Conservation (phyloP, 1,140 invertebrate species). For the Pachypsylla venusta region DNA sequence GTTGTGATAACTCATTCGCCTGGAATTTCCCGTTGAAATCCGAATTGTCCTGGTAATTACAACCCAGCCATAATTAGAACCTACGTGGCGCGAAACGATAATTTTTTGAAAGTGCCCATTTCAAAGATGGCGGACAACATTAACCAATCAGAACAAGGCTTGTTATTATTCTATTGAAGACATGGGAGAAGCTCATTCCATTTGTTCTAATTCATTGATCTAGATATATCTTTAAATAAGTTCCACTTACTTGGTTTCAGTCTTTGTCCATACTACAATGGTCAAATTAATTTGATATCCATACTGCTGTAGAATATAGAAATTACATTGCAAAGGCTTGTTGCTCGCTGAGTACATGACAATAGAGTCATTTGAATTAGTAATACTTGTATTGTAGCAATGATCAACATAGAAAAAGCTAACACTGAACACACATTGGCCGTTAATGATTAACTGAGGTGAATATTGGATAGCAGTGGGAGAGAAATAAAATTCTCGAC, state of each 20-base stretch:
- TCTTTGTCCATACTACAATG: constrained; percentile 22
- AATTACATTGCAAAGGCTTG: constrained; percentile 39
- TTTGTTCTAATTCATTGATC: no score
- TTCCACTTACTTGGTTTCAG: neutral
- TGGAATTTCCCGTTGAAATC: no score
- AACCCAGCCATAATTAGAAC: no score
- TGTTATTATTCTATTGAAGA: no score
- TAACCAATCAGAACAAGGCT: no score
- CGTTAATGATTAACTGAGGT: constrained; percentile 35
- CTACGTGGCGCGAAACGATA: no score
- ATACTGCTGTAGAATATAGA: constrained; percentile 43
- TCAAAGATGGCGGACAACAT: no score
- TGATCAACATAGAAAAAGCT: constrained; percentile 43
- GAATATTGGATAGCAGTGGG: constrained; percentile 28
- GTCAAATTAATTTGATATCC: constrained; percentile 35
- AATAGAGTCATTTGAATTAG: constrained; percentile 39
- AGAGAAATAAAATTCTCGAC: constrained; percentile 38
- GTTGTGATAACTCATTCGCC: no score
- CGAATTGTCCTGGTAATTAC: no score
- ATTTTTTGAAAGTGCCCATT: no score
- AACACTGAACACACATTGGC: constrained; percentile 41
- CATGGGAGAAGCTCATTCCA: no score
- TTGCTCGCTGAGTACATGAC: constrained; percentile 34
- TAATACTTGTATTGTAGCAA: constrained; percentile 44
- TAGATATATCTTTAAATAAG: no score